These are phyloP conservation scores for Mastacembelus armatus DNA, from an alignment of 2,797 vertebrate species.

Conservation along the genomic window DNA sequence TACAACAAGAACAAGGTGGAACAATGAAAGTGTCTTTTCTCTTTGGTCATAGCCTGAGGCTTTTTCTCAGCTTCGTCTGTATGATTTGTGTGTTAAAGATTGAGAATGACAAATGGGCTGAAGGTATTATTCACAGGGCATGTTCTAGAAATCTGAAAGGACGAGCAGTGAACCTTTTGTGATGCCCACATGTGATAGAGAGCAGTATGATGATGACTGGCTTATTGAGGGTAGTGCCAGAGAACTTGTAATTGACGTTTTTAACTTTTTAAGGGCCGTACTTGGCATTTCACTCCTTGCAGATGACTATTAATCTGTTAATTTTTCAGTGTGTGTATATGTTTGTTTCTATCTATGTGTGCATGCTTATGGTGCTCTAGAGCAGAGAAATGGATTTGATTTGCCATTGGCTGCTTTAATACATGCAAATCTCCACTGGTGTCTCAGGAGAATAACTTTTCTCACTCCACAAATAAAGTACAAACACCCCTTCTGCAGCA, in stretches of 20 bases:
- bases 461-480: conserved; percentile 66
- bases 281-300: conserved; percentile 23
- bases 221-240: conserved; percentile 13
- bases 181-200: conserved; percentile 37
- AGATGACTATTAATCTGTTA: conserved; percentile 49
- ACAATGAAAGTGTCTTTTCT: conserved; percentile 28
- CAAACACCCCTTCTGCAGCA: conserved; percentile 48
- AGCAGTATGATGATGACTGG: conserved; percentile 21
- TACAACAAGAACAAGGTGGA: conserved; percentile 9
- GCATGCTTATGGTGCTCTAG: conserved; percentile 29
- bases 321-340: conserved; percentile 29
- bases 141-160: conserved; percentile 38
- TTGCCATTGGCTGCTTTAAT: conserved; percentile 72
- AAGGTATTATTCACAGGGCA: conserved; percentile 44
- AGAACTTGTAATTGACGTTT: conserved; percentile 46
- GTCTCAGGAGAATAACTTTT: conserved; percentile 76
- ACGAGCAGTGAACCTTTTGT: conserved; percentile 26
- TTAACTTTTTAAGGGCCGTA: conserved; percentile 23
- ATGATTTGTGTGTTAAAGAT: conserved; percentile 48
- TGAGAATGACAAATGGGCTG: conserved; percentile 52
- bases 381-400: conserved; percentile 77
- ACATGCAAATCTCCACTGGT: conserved; percentile 76
- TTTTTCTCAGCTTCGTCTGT: conserved; percentile 22
- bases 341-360: conserved; percentile 18
- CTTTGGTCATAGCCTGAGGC: conserved; percentile 51